A percentile compares a stretch with the other conserved stretches of the same genome.
These are phyloP conservation scores for Rhingia rostrata DNA, from an alignment of 2,888 invertebrate genomes.

Conservation along the genomic window DNA sequence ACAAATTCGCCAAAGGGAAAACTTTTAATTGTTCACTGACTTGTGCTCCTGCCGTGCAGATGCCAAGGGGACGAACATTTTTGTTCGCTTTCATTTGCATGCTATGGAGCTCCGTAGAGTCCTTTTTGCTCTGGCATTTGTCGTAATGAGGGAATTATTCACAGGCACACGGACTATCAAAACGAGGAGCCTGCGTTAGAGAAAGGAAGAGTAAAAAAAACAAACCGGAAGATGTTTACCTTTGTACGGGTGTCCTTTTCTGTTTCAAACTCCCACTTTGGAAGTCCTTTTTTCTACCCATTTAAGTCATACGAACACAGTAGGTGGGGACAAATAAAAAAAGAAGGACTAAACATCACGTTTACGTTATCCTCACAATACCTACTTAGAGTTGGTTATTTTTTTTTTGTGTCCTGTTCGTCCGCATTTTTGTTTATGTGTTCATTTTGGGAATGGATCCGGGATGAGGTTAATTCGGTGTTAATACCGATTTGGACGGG, in stretches of 20 bases:
- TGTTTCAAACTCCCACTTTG: not conserved
- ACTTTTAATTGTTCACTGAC: slow-evolving; percentile 68
- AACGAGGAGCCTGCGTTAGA: not conserved
- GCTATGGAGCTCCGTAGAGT: slow-evolving; percentile 37
- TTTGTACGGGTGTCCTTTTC: slow-evolving; percentile 50
- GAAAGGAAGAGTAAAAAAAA: not conserved
- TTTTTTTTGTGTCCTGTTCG: not conserved
- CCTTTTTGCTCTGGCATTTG: slow-evolving; percentile 52
- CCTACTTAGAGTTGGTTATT: not conserved
- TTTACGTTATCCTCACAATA: slow-evolving; percentile 4
- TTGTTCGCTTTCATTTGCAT: slow-evolving; percentile 30
- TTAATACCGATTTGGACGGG: slow-evolving; percentile 38
- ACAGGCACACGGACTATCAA: slow-evolving; percentile 38
- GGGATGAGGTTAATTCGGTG: slow-evolving; percentile 56
- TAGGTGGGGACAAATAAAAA: not conserved
- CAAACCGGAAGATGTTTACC: slow-evolving; percentile 31
- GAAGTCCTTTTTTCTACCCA: not conserved
- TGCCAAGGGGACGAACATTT: not conserved
- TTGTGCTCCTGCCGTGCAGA: slow-evolving; percentile 12
- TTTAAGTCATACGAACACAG: not conserved
- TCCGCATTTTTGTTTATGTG: slow-evolving; percentile 43
- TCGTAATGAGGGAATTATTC: slow-evolving; percentile 66
- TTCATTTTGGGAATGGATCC: slow-evolving; percentile 16
- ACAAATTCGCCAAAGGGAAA: slow-evolving; percentile 63
- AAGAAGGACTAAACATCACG: slow-evolving; percentile 20